These are phyloP conservation scores for Hippocampus mohnikei DNA, from an alignment of 2,113 vertebrate genomes.

Conservation along the genomic window DNA sequence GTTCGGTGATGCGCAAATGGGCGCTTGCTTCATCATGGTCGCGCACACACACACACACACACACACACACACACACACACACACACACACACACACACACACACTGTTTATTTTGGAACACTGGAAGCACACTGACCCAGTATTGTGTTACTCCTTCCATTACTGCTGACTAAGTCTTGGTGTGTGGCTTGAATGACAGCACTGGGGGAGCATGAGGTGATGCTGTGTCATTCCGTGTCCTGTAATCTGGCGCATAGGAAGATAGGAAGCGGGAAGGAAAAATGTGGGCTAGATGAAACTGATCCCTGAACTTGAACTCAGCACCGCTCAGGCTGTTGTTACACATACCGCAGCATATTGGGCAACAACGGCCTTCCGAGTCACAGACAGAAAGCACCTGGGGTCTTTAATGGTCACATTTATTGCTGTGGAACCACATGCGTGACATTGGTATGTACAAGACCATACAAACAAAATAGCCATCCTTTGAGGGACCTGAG, in stretches of 20 bases:
- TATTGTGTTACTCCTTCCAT: conserved; percentile 62
- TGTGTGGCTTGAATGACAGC: conserved; percentile 56
- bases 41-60: conserved; percentile 13
- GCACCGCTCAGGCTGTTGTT: conserved; percentile 27
- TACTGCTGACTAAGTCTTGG: conserved; percentile 64
- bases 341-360: neutral
- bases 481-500: conserved; percentile 55
- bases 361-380: neutral
- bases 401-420: conserved; percentile 35
- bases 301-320: conserved; percentile 61
- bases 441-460: conserved; percentile 27
- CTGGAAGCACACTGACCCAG: conserved; percentile 35
- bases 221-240: conserved; percentile 42
- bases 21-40: conserved; percentile 44
- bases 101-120: conserved; percentile 24
- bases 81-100: neutral
- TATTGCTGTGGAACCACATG: conserved; percentile 29
- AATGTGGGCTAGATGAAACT: conserved; percentile 60
- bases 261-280: conserved; percentile 30
- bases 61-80: neutral
- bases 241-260: conserved; percentile 54
- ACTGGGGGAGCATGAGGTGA: conserved; percentile 9
- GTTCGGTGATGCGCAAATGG: conserved; percentile 37
- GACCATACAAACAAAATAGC: conserved; percentile 38
- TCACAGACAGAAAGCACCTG: neutral